Evolutionary conservation across 2,797 vertebrate species (phyloP).

Genomic region (Helostoma temminkii): DNA sequence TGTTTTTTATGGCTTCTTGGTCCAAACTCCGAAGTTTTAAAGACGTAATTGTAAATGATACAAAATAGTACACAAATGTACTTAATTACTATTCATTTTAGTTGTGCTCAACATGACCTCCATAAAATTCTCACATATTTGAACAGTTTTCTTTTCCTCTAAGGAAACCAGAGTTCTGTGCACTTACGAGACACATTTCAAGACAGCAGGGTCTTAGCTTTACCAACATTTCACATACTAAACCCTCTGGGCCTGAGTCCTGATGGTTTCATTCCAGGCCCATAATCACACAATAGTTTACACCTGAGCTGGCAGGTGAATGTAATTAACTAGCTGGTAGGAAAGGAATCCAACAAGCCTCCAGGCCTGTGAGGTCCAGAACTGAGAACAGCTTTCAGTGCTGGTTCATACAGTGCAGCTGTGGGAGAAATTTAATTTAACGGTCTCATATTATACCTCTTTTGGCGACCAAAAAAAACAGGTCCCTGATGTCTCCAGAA

Average conservation of each 20-base stretch:
- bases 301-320: slow-evolving; percentile 59
- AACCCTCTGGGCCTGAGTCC: slow-evolving; percentile 9
- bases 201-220: background rate
- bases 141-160: background rate
- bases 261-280: slow-evolving; percentile 27
- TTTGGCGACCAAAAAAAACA: no score
- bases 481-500: no score
- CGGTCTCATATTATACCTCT: no score
- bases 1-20: background rate
- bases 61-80: background rate
- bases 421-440: background rate
- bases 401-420: slow-evolving; percentile 4
- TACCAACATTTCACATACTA: background rate
- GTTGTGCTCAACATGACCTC: background rate
- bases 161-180: background rate
- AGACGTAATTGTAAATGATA: background rate
- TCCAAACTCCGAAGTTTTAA: background rate
- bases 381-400: slow-evolving; percentile 6
- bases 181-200: background rate
- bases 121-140: background rate
- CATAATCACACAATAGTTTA: slow-evolving; percentile 26
- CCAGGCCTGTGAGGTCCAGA: background rate
- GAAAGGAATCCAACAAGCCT: slow-evolving; percentile 33
- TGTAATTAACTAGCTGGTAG: slow-evolving; percentile 40
- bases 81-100: background rate